Base-by-base conservation (phyloP, 2,888 invertebrate genomes). In the Brassicogethes aeneus region DNA sequence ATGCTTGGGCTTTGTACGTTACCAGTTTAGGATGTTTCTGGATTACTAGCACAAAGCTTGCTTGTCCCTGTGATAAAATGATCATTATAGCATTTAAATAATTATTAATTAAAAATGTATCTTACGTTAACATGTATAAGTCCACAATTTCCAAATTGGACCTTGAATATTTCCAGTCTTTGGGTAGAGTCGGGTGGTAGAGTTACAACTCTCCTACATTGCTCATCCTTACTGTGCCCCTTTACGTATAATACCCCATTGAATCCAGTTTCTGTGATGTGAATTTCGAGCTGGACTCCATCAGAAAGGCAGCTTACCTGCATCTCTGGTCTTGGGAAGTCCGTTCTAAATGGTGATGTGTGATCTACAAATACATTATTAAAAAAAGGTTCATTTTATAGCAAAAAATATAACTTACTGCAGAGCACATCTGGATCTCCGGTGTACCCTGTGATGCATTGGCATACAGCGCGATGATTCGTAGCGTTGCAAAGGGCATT, bases 1-100 rank as follows among this genome's bases (percentile, higher is more conserved):
- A 96, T 1, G 95, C 94, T 66, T 93, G 91, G 3, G 95, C 92
- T 60, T 89, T 88, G 64, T 88, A 89, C 1, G 95, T 96, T 37
- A 95, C 85, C 39, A 96, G 75, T 72, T 91, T 91, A 0, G 93
- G 92, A 79, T 96, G 95, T 70, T 92, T 91, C 65, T 96, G 95
- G 62, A 96, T 89, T 15, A 96, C 92, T 33, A 96, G 73, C 1
- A 94, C 88, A 64, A 93, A 94, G 62, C 88, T 89, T 15, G 93
- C 93, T 64, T 90, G 80, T 37, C 92, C 92, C 85, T 86, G 66
- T 43, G 66, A 64, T 52, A 43, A 42, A n/a, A n/a, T n/a, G n/a
- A n/a, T n/a, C n/a, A n/a, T n/a, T 47, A 46, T 43, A 43, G 33
- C 15, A 17, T 23, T 12, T 15, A 30, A 39, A 15, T 29, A 23